Percentiles rank a stretch among this genome's conserved stretches.
Evolutionary conservation across 2,797 vertebrate genomes (phyloP).

Genomic region (Tangara arthus): DNA sequence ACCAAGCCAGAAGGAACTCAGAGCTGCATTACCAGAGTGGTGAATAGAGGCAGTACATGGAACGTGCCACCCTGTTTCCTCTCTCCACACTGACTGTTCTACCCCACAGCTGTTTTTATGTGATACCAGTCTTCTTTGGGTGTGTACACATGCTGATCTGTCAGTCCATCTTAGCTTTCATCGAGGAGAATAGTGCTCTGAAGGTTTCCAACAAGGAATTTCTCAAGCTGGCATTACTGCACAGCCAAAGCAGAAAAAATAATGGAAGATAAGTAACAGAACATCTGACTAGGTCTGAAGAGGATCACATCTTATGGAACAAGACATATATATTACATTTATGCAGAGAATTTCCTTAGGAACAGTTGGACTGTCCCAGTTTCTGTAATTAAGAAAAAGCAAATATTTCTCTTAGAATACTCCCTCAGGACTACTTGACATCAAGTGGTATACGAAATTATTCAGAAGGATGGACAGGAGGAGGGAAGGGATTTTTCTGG

Average conservation of each 20-base stretch:
- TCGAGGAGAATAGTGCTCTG: neutral
- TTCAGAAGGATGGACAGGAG: neutral
- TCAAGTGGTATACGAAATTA: neutral
- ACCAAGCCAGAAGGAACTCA: neutral
- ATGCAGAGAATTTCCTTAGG: neutral
- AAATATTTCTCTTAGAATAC: neutral
- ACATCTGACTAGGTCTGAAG: neutral
- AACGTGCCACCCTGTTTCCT: neutral
- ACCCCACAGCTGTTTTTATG: neutral
- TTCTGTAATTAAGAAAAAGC: neutral
- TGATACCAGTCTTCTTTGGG: neutral
- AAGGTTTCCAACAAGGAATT: neutral
- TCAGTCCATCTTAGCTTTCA: neutral
- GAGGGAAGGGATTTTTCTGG: neutral
- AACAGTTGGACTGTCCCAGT: neutral
- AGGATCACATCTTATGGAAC: neutral
- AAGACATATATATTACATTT: neutral
- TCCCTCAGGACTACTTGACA: neutral
- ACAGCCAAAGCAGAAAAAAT: neutral
- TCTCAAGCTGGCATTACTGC: neutral
- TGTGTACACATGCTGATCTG: neutral
- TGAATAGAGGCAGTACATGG: neutral
- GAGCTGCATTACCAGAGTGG: neutral
- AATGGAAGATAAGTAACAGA: neutral
- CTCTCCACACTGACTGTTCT: rapidly evolving